phyloP scores from a whole-genome alignment of 1,140 invertebrate genomes.

The Diachasma alloeum region DNA sequence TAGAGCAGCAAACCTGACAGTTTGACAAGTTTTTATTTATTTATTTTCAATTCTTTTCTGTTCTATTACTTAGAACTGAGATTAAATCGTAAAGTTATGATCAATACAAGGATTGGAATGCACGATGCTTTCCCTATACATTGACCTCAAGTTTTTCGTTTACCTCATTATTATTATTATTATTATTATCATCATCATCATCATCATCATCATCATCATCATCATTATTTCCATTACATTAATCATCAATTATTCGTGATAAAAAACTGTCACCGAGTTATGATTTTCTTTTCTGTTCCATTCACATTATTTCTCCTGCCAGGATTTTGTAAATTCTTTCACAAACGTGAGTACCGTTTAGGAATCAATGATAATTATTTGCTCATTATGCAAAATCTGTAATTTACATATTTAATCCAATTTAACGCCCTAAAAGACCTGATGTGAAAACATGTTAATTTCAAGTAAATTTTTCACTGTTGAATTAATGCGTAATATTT shows the following conservation, averaged over 20 bases:
- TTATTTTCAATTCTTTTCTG: no score
- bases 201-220: no score
- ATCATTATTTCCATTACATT: conserved; percentile 12
- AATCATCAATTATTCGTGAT: not conserved
- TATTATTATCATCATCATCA: no score
- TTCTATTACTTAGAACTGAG: no score
- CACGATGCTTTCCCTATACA: not conserved
- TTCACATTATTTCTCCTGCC: conserved; percentile 46
- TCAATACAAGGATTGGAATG: not conserved
- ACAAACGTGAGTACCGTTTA: conserved; percentile 50
- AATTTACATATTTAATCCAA: not conserved
- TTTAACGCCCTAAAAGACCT: conserved; percentile 32
- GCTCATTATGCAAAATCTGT: conserved; percentile 29
- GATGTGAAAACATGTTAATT: conserved; percentile 11
- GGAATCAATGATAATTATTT: conserved; percentile 33
- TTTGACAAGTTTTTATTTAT: not conserved
- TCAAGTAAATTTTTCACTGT: no score
- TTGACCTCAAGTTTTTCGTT: no score
- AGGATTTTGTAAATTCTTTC: conserved; percentile 54
- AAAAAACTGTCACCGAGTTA: conserved; percentile 27
- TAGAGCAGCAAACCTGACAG: not conserved
- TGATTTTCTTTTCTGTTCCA: conserved; percentile 49
- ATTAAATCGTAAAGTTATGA: no score
- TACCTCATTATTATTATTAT: no score
- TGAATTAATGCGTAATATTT: no score